These are phyloP conservation scores for Sipha maydis DNA, from an alignment of 2,888 invertebrate genomes.

Conservation along the genomic window DNA sequence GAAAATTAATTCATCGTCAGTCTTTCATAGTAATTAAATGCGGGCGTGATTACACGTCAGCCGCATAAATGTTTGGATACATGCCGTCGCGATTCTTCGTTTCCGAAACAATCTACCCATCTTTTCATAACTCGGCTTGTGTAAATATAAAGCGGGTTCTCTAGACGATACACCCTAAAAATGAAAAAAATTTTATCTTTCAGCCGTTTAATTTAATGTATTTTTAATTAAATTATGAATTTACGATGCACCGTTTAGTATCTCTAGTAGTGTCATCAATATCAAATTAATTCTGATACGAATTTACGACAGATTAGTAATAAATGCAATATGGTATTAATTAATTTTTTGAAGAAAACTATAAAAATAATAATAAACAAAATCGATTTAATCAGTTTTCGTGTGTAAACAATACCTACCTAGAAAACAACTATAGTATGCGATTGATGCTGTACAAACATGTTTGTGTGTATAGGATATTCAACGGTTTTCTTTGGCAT, in stretches of 20 bases:
- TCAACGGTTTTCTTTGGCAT: neutral
- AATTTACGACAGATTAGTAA: neutral
- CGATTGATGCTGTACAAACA: neutral
- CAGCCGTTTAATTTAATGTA: neutral
- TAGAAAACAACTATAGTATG: neutral
- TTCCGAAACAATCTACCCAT: neutral
- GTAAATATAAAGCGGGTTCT: neutral
- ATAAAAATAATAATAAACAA: neutral
- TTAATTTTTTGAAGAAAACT: neutral
- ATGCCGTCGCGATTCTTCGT: neutral
- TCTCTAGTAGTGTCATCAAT: neutral
- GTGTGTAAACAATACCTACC: neutral
- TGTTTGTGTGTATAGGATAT: neutral
- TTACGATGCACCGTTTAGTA: neutral
- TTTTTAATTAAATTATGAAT: constrained; percentile 4
- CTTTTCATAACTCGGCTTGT: neutral
- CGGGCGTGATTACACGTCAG: neutral
- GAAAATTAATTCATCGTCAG: neutral
- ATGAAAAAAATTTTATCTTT: neutral
- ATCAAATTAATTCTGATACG: neutral
- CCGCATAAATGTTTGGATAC: neutral
- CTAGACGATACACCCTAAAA: neutral
- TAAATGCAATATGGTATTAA: neutral
- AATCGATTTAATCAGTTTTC: neutral
- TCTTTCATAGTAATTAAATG: neutral